Percentiles rank a stretch among this genome's conserved stretches.
Evolutionary conservation across 53 echinoderm and acorn worm genomes (phyloP).

Genomic region (Paelopatides confundens): DNA sequence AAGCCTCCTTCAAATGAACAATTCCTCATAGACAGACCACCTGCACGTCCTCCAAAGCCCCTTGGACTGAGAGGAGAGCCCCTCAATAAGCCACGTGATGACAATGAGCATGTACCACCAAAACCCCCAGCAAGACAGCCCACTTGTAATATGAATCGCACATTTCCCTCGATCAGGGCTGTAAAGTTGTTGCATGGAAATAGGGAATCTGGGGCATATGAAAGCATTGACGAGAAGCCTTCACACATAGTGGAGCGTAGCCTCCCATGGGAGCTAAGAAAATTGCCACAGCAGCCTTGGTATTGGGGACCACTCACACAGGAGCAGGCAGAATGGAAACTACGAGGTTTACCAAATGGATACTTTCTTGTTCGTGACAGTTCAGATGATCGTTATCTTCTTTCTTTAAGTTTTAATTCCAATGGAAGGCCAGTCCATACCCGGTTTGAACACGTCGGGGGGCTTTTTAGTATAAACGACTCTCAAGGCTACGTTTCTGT

Average conservation of each 20-base stretch:
- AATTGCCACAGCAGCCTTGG: constrained; percentile 92
- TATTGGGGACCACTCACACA: constrained; percentile 97
- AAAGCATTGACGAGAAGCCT: constrained; percentile 56
- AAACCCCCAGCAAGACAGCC: constrained; percentile 84
- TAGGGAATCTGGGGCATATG: constrained; percentile 66
- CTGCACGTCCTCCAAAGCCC: constrained; percentile 85
- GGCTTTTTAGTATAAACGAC: constrained; percentile 90
- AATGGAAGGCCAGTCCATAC: constrained; percentile 94
- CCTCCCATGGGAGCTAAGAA: constrained; percentile 76
- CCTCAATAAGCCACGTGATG: not conserved
- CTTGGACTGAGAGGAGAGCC: constrained; percentile 56
- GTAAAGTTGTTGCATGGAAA: constrained; percentile 1
- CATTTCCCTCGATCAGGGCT: not conserved
- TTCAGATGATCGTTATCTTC: constrained; percentile 90
- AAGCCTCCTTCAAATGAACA: not conserved
- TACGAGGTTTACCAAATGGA: constrained; percentile 75
- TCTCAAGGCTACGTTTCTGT: constrained; percentile 87
- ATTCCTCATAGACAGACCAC: constrained; percentile 31
- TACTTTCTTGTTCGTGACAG: constrained; percentile 94
- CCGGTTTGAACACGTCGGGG: constrained; percentile 85
- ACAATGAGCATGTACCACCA: constrained; percentile 60
- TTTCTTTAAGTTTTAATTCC: constrained; percentile 94
- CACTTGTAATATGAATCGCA: not conserved
- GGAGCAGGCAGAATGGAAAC: constrained; percentile 88
- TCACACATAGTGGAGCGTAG: constrained; percentile 16